A percentile compares a stretch with the other conserved stretches of the same genome.
These are phyloP conservation scores for Atrina japonica DNA, from an alignment of 2,888 invertebrate species.

Conservation along the genomic window DNA sequence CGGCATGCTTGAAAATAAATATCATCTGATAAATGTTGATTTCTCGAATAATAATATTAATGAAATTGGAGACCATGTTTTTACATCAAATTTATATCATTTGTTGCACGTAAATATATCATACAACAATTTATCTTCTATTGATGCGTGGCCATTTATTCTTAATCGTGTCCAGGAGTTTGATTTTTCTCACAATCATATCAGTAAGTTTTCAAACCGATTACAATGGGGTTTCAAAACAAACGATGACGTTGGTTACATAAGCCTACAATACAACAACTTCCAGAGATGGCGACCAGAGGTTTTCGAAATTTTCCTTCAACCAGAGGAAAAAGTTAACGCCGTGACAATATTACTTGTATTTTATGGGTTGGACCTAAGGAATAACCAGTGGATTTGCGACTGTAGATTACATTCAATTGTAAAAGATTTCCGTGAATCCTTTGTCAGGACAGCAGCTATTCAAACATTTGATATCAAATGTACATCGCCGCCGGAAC, in stretches of 20 bases:
- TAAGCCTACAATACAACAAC: conserved; percentile 32
- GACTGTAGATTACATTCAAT: conserved; percentile 52
- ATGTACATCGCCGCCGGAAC: conserved; percentile 50
- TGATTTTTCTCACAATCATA: conserved; percentile 34
- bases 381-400: conserved; percentile 47
- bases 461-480: conserved; percentile 36
- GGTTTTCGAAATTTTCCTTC: conserved; percentile 19
- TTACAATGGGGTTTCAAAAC: conserved; percentile 38
- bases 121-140: conserved; percentile 19
- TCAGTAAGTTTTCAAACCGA: conserved; percentile 34
- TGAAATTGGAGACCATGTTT: conserved; percentile 2
- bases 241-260: conserved; percentile 16
- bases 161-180: conserved; percentile 19
- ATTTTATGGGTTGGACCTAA: conserved; percentile 40
- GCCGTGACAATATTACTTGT: conserved; percentile 36
- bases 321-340: conserved; percentile 6
- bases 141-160: conserved; percentile 44
- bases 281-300: conserved; percentile 26
- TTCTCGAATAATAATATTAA: conserved; percentile 27
- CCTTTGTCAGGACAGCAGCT: conserved; percentile 43
- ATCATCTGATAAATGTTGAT: conserved; percentile 1
- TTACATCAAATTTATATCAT: background rate
- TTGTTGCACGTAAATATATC: conserved; percentile 24
- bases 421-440: conserved; percentile 27
- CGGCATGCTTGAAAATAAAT: conserved; percentile 2